Base-by-base conservation (phyloP, 1,140 invertebrate species). In the Lepidotrigona ventralis region DNA sequence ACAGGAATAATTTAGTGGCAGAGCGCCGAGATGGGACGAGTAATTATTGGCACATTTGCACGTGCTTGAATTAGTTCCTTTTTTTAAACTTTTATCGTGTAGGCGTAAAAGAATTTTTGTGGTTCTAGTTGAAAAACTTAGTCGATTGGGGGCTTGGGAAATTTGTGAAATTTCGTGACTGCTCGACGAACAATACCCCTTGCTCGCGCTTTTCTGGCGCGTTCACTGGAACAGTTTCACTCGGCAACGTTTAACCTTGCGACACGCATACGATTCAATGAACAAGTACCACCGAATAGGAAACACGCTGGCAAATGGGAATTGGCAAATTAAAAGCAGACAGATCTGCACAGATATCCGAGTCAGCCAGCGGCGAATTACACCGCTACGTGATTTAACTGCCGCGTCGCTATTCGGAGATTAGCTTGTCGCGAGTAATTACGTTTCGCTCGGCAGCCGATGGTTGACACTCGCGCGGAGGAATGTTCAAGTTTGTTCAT, bases 341-440 rank as follows among this genome's bases (percentile, higher is more conserved):
- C 63, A 72, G 60, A 56, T 76, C 68, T 51, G 29, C 39, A 33
- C 15, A 63, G 63, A 60, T 56, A 26, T 19, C 9, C 58, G 53
- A 54, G 26, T 29, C 33, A n/a, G 77, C 68, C 51, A 56, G 54
- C 63, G 75, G 85, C 66, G 75, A 85, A 88, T 85, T 54, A 69
- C 77, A 51, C 60, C 21, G 79, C 60, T 17, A 68, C 74, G 73
- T 79, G 85, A 88, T 88, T 87, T 87, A 87, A 78, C 81, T 33
- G 21, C 26, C 33, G 33, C 33, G 33, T 17, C 79, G 64, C 83
- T 87, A 87, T 82, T 79, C 79, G 68, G 60, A 85, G 86, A 88
- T 88, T 88, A 87, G 86, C 66, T 82, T 87, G 87, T 88, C 87
- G 86, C 71, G 74, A 75, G 33, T 81, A 88, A 88, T 87, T 85